Conservation (phyloP, 2,888 invertebrate genomes). For the Drosophila maculinotata region DNA sequence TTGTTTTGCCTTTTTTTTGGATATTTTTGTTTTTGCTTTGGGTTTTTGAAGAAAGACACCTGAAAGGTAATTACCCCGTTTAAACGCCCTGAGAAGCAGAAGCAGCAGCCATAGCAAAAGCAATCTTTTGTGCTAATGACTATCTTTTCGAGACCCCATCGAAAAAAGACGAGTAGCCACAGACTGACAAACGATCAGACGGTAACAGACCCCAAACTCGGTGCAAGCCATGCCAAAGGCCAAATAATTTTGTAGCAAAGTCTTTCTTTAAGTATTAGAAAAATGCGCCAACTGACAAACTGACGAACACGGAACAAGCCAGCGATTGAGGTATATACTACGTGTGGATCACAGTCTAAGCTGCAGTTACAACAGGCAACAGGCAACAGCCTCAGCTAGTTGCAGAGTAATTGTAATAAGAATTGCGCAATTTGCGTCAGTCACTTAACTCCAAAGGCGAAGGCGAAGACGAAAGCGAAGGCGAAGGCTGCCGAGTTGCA, state of each 20-base stretch:
- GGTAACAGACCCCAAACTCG: constrained; percentile 23
- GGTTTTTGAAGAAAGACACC: constrained; percentile 15
- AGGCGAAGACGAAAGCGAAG: constrained; percentile 21
- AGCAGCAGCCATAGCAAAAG: constrained; percentile 51
- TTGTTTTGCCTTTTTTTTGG: constrained; percentile 27
- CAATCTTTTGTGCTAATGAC: constrained; percentile 75
- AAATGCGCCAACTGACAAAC: constrained; percentile 53
- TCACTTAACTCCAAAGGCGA: constrained; percentile 57
- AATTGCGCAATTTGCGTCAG: constrained; percentile 78
- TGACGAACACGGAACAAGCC: constrained; percentile 13
- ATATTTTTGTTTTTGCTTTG: constrained; percentile 16
- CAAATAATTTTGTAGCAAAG: constrained; percentile 59
- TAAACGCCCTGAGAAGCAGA: constrained; percentile 63
- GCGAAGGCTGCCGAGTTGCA: constrained; percentile 25
- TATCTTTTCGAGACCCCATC: constrained; percentile 64
- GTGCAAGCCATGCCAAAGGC: constrained; percentile 52
- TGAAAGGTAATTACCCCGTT: constrained; percentile 71
- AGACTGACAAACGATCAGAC: constrained; percentile 63
- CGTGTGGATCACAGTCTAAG: constrained; percentile 23
- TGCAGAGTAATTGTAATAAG: constrained; percentile 74
- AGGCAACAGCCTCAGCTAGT: constrained; percentile 40
- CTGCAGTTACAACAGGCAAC: constrained; percentile 20
- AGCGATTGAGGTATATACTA: constrained; percentile 17
- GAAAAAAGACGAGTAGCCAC: constrained; percentile 67
- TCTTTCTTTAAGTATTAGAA: constrained; percentile 56